phyloP scores from a whole-genome alignment of 2,888 invertebrate species.

The Leptarthrus brevirostris region DNA sequence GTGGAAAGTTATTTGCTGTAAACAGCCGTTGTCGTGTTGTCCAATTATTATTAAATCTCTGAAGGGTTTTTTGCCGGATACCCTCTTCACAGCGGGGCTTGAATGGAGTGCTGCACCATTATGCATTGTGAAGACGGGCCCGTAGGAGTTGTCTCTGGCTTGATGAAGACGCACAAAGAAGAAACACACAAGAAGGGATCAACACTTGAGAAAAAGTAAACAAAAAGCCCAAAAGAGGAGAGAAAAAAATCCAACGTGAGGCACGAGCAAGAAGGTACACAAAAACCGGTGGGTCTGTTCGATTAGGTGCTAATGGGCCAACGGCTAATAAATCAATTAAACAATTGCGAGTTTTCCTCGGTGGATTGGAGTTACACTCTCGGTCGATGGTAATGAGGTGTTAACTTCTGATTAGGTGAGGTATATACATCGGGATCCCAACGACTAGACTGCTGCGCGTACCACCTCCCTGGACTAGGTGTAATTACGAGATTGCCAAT shows the following conservation, averaged over 20 bases:
- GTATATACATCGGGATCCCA: background rate
- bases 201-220: conserved; percentile 24
- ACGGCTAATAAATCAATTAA: conserved; percentile 44
- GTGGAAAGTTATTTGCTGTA: conserved; percentile 40
- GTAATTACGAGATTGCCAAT: conserved; percentile 10
- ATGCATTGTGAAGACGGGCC: conserved; percentile 36
- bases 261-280: conserved; percentile 44
- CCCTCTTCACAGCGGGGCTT: background rate
- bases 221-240: background rate
- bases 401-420: conserved; percentile 35
- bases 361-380: conserved; percentile 3
- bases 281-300: conserved; percentile 47
- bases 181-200: conserved; percentile 42
- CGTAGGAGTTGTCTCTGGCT: conserved; percentile 22
- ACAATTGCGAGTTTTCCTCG: conserved; percentile 33
- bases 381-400: conserved; percentile 36
- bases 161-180: conserved; percentile 46
- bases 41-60: conserved; percentile 39
- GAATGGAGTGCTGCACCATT: conserved; percentile 6
- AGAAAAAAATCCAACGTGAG: conserved; percentile 17
- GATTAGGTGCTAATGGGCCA: conserved; percentile 47
- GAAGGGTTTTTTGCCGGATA: background rate
- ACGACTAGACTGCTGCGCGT: conserved; percentile 1
- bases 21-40: conserved; percentile 41
- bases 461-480: conserved; percentile 1